A percentile compares a stretch with the other conserved stretches of the same genome.
Conservation (phyloP, 2,113 vertebrate species). For the Paradoxurus hermaphroditus region DNA sequence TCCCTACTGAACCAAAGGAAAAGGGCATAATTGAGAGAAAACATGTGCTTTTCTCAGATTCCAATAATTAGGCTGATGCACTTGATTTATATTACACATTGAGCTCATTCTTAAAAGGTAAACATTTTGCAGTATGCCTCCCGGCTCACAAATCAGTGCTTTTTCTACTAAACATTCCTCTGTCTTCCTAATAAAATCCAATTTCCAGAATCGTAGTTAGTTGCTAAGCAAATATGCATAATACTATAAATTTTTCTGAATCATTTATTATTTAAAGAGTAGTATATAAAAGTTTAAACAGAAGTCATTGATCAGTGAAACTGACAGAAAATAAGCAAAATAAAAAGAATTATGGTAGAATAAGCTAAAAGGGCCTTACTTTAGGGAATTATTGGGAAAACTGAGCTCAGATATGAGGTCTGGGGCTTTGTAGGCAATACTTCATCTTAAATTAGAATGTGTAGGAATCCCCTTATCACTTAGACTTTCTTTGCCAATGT, state of each 20-base stretch:
- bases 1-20: background rate
- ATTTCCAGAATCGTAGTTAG: constrained; percentile 31
- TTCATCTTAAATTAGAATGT: constrained; percentile 44
- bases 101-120: constrained; percentile 51
- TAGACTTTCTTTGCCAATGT: constrained; percentile 19
- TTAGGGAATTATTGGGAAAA: constrained; percentile 28
- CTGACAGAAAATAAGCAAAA: constrained; percentile 52
- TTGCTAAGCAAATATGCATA: constrained; percentile 43
- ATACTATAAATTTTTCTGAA: constrained; percentile 38
- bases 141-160: constrained; percentile 32
- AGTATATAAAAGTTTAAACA: constrained; percentile 48
- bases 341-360: constrained; percentile 54
- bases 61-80: background rate
- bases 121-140: constrained; percentile 4
- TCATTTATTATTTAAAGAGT: constrained; percentile 57
- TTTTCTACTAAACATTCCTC: constrained; percentile 43
- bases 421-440: background rate
- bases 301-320: constrained; percentile 42
- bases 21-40: constrained; percentile 21
- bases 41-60: background rate
- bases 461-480: background rate
- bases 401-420: background rate
- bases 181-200: constrained; percentile 60
- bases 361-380: background rate
- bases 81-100: constrained; percentile 43